A percentile compares a stretch with the other conserved stretches of the same genome.
phyloP scores from a whole-genome alignment of 2,113 vertebrate species.

The Hemicordylus capensis region DNA sequence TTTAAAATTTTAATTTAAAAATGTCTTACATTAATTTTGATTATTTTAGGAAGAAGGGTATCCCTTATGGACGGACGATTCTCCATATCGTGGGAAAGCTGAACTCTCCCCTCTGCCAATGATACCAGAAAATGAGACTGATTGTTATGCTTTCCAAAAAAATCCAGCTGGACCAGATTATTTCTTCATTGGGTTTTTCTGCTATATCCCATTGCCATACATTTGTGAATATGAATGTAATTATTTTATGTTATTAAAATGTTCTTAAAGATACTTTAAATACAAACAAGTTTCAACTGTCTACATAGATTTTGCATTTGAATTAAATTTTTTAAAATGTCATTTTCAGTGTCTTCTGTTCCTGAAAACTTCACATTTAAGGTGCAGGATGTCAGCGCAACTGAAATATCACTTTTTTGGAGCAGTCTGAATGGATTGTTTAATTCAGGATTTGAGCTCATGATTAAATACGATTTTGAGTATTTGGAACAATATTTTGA shows the following conservation, averaged over 20 bases:
- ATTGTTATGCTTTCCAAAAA: constrained; percentile 87
- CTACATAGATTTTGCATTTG: background rate
- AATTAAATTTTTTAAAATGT: background rate
- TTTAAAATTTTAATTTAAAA: too few species aligned
- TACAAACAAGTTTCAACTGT: background rate
- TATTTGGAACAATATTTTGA: constrained; percentile 53
- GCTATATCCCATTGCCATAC: constrained; percentile 82
- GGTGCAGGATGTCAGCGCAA: constrained; percentile 78
- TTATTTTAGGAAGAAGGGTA: constrained; percentile 80
- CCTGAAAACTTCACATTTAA: constrained; percentile 65
- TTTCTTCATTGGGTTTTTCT: constrained; percentile 86
- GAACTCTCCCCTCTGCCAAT: constrained; percentile 65
- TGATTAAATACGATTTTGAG: constrained; percentile 79
- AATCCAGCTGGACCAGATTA: constrained; percentile 79
- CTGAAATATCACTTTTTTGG: constrained; percentile 80
- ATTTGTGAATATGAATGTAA: constrained; percentile 90
- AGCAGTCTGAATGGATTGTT: constrained; percentile 65
- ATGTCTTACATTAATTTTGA: constrained; percentile 16
- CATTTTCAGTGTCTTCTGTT: constrained; percentile 68
- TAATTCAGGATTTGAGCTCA: constrained; percentile 66
- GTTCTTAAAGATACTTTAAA: background rate
- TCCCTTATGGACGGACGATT: constrained; percentile 83
- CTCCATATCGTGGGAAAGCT: constrained; percentile 73
- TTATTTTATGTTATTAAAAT: constrained; percentile 47
- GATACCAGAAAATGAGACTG: constrained; percentile 79